phyloP scores from a whole-genome alignment of 2,797 vertebrate genomes.

The Chromis chromis region DNA sequence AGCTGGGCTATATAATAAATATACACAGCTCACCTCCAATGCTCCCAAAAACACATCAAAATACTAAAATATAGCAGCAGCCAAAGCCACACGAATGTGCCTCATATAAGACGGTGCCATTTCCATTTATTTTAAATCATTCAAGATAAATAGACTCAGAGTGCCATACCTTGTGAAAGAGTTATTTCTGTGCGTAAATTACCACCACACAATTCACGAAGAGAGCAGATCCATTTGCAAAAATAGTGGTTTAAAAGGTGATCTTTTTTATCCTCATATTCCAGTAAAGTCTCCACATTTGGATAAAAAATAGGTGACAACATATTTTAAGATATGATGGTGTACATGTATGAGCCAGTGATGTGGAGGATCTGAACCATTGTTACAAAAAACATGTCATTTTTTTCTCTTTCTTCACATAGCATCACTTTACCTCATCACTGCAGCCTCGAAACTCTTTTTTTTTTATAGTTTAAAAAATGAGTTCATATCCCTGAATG shows the following conservation, averaged over 20 bases:
- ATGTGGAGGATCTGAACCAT: slow-evolving; percentile 23
- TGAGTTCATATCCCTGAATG: slow-evolving; percentile 63
- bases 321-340: slow-evolving; percentile 13
- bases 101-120: slow-evolving; percentile 59
- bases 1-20: slow-evolving; percentile 52
- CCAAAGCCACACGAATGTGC: slow-evolving; percentile 69
- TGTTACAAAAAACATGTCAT: neutral
- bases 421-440: slow-evolving; percentile 1
- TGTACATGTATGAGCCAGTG: slow-evolving; percentile 33
- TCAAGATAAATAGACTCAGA: slow-evolving; percentile 56
- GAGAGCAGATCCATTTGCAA: slow-evolving; percentile 34
- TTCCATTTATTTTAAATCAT: slow-evolving; percentile 55
- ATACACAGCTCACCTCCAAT: slow-evolving; percentile 59
- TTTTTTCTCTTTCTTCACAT: neutral
- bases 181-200: slow-evolving; percentile 57
- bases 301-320: slow-evolving; percentile 24
- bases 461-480: slow-evolving; percentile 13
- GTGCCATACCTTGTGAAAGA: slow-evolving; percentile 60
- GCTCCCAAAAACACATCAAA: slow-evolving; percentile 76
- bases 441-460: slow-evolving; percentile 8
- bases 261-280: slow-evolving; percentile 6
- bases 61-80: slow-evolving; percentile 83
- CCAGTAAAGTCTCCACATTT: slow-evolving; percentile 11
- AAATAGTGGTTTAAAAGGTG: slow-evolving; percentile 38
- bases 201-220: slow-evolving; percentile 54